Percentiles rank a stretch among this genome's conserved stretches.
These are phyloP conservation scores for Bathynomus jamesi DNA, from an alignment of 1,140 invertebrate genomes.

Conservation along the genomic window DNA sequence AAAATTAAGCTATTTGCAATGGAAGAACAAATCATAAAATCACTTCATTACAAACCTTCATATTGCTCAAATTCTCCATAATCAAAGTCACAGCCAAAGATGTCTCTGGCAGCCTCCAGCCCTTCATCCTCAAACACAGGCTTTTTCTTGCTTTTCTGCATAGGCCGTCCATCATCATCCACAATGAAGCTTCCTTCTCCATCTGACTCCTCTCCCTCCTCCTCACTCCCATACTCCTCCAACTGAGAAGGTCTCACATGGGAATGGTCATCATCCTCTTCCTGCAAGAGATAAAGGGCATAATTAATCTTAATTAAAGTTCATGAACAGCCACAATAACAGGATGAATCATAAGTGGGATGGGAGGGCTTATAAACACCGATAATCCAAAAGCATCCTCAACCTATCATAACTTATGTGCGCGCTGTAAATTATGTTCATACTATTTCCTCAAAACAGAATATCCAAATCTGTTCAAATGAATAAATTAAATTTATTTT, in stretches of 20 bases:
- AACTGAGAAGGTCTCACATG: conserved; percentile 29
- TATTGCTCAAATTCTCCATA: conserved; percentile 55
- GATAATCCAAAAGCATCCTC: conserved; percentile 10
- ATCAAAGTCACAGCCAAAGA: conserved; percentile 98
- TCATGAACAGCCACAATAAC: too few relatives aligned
- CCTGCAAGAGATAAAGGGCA: conserved; percentile 25
- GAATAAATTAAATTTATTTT: too few relatives aligned
- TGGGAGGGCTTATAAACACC: too few relatives aligned
- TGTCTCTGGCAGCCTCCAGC: conserved; percentile 96
- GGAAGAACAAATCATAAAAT: too few relatives aligned
- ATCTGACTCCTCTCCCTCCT: conserved; percentile 66
- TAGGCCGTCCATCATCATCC: conserved; percentile 87
- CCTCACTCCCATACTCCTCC: conserved; percentile 59
- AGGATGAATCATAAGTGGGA: too few relatives aligned
- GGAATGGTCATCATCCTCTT: conserved; percentile 63
- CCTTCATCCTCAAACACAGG: conserved; percentile 81
- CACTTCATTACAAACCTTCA: too few relatives aligned
- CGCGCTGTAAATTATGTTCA: background rate
- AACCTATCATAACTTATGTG: conserved; percentile 2
- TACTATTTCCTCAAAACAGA: too few relatives aligned
- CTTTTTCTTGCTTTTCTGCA: conserved; percentile 72
- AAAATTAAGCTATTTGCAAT: too few relatives aligned
- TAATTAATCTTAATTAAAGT: too few relatives aligned
- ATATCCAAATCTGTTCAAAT: too few relatives aligned
- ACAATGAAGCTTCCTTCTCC: conserved; percentile 76